A percentile compares a stretch with the other conserved stretches of the same genome.
These are phyloP conservation scores for Cercopithecus hamlyni DNA, from an alignment of 2,797 vertebrate genomes.

Conservation along the genomic window DNA sequence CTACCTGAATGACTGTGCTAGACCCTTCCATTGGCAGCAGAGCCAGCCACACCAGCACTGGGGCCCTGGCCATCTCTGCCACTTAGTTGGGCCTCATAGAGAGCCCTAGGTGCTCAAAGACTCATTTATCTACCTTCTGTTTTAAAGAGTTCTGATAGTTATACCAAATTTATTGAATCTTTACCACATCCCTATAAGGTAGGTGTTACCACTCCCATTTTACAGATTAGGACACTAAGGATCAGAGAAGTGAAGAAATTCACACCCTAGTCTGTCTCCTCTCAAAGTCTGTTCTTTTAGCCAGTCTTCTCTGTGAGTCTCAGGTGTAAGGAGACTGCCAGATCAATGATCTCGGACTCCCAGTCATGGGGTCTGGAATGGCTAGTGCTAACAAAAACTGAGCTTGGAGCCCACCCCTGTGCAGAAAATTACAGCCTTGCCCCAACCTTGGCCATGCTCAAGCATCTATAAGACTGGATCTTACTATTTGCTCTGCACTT, in stretches of 20 bases:
- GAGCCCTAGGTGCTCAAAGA: neutral
- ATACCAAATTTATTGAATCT: neutral
- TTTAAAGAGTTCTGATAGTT: neutral
- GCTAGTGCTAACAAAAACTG: neutral
- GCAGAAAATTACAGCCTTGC: neutral
- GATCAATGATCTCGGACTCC: neutral
- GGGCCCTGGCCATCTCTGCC: neutral
- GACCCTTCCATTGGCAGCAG: neutral
- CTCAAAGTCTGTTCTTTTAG: neutral
- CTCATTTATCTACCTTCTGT: neutral
- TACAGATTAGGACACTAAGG: neutral
- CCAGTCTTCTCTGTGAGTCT: neutral
- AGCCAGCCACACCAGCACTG: neutral
- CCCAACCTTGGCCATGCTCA: neutral
- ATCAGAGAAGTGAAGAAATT: neutral
- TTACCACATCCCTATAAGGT: neutral
- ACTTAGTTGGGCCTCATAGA: neutral
- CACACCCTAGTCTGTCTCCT: neutral
- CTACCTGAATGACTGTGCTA: neutral
- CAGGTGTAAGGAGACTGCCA: neutral
- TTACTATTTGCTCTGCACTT: neutral
- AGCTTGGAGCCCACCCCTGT: neutral
- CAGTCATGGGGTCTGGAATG: neutral
- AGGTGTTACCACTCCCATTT: neutral
- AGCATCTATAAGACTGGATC: neutral